Evolutionary conservation across 2,888 invertebrate genomes (phyloP), one percentile per base, ranked within the genome.

Genomic region (Ptilodon capucinus): DNA sequence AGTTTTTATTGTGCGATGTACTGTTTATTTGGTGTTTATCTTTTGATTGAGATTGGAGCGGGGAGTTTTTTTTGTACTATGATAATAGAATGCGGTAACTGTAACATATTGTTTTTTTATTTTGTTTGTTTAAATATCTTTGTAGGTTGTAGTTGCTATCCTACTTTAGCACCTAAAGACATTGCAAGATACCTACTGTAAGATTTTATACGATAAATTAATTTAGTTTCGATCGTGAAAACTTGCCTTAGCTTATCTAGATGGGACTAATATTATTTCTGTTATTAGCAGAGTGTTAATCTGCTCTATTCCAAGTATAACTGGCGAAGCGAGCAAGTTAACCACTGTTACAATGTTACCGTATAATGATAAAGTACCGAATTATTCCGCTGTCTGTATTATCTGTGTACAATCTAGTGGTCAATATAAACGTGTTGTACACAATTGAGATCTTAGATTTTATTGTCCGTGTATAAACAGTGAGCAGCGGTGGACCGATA

Each of bases 401-500:
- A 79, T 79, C 76, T 59, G 48, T 47, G 61, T 62, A 65, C 55
- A 66, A 69, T 70, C 72, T 62, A 46, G 57, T 61, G 59, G 64
- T 70, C 60, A 67, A 66, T 68, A 64, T 60, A 54, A 57, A 64
- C 59, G 54, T 60, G 63, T 60, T 67, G 61, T 61, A 68, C 68
- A 74, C 69, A 72, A 81, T 77, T 74, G 63, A 68, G 72, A 74
- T 75, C 71, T 67, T 65, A 60, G 70, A 75, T 75, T 81, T 77
- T 77, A 77, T 71, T 74, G 76, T 68, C 63, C 71, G 63, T 78
- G 75, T 79, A 69, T 68, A 71, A 74, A 74, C 66, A 67, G 76
- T 71, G 66, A 71, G 62, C 47, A 55, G 57, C 64, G 68, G 60
- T 69, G 65, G 64, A 70, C 69, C 64, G 71, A 75, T 75, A 58